Conservation (phyloP, 2,797 vertebrate species). For the Crocodylus rhombifer region DNA sequence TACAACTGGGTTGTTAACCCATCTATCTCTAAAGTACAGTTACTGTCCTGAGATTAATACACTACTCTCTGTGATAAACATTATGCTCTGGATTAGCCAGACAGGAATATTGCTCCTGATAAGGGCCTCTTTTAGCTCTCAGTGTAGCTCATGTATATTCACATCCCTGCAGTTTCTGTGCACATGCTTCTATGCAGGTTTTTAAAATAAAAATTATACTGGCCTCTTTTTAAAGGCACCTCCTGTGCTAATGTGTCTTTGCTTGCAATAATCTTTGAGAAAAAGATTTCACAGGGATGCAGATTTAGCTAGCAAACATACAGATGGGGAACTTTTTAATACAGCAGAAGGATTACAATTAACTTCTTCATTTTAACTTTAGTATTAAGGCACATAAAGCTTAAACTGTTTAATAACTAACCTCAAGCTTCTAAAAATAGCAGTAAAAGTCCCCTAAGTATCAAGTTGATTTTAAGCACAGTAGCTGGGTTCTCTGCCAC, state of each 20-base stretch:
- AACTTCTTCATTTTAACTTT: not conserved
- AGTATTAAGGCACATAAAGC: accelerated
- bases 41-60: not conserved
- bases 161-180: not conserved
- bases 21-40: not conserved
- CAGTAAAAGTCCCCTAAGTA: not conserved
- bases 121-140: not conserved
- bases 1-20: too few species aligned
- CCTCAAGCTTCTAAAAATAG: not conserved
- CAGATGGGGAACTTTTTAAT: accelerated
- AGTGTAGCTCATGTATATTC: not conserved
- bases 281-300: not conserved
- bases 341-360: not conserved
- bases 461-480: not conserved
- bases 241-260: not conserved
- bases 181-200: not conserved
- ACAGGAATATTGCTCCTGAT: not conserved
- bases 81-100: not conserved
- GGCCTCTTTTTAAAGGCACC: not conserved
- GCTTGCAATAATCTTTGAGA: accelerated
- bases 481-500: not conserved
- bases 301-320: not conserved
- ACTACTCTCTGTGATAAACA: not conserved
- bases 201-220: too few species aligned
- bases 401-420: not conserved